These are phyloP conservation scores for Tichodroma muraria DNA, from an alignment of 2,113 vertebrate species.

Conservation along the genomic window DNA sequence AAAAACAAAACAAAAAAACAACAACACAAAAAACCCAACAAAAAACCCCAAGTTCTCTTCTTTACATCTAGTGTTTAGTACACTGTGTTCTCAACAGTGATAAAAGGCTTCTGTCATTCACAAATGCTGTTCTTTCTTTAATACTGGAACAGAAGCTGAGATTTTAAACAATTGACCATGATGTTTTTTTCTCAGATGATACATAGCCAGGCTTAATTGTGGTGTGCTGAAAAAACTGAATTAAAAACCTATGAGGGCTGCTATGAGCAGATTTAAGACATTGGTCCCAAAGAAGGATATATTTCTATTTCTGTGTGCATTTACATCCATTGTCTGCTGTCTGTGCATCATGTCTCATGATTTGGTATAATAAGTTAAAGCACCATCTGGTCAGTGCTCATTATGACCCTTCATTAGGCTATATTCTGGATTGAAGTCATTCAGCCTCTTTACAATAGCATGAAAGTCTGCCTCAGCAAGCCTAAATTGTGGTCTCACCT, in stretches of 20 bases:
- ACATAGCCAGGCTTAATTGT: background rate
- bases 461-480: background rate
- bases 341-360: background rate
- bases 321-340: background rate
- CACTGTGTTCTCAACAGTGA: background rate
- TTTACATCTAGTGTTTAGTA: background rate
- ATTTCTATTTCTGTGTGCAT: background rate
- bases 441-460: background rate
- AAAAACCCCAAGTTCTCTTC: background rate
- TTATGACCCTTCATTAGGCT: background rate
- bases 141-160: background rate
- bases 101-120: background rate
- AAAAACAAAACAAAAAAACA: background rate
- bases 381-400: background rate
- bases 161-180: background rate
- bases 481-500: background rate
- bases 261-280: background rate
- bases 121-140: background rate
- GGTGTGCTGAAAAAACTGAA: background rate
- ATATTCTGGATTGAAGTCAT: background rate
- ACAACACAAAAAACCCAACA: too few species aligned
- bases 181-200: background rate
- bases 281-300: background rate
- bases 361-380: background rate
- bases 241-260: background rate